phyloP scores from a whole-genome alignment of 2,888 invertebrate genomes.

The Noctua pronuba region DNA sequence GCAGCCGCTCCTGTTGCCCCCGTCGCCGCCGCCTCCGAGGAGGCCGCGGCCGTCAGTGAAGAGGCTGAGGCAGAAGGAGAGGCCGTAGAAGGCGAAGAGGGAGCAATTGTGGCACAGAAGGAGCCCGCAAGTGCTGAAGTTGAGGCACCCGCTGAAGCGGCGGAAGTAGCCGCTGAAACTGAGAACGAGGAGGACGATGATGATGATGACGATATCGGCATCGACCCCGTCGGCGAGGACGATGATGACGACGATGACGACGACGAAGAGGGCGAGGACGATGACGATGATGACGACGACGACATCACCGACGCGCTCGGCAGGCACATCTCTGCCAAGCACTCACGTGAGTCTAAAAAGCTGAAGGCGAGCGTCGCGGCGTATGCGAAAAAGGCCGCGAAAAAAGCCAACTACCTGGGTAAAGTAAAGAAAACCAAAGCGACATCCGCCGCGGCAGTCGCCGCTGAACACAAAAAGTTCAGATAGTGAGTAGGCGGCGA shows the following conservation, averaged over 20 bases:
- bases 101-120: conserved; percentile 81
- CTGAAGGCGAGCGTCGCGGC: conserved; percentile 85
- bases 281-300: conserved; percentile 91
- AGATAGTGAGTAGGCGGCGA: conserved; percentile 87
- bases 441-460: conserved; percentile 85
- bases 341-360: conserved; percentile 97
- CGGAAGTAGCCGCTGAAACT: conserved; percentile 76
- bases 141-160: conserved; percentile 77
- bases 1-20: conserved; percentile 80
- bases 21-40: conserved; percentile 71
- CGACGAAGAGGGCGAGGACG: conserved; percentile 92
- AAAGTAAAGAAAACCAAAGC: conserved; percentile 90
- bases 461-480: conserved; percentile 89
- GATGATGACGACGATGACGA: conserved; percentile 93
- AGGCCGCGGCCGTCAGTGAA: conserved; percentile 68
- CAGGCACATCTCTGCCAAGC: conserved; percentile 84
- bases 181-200: conserved; percentile 87
- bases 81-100: conserved; percentile 84
- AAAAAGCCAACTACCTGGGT: conserved; percentile 87
- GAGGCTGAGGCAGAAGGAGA: conserved; percentile 79
- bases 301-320: conserved; percentile 92
- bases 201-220: conserved; percentile 91
- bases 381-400: conserved; percentile 87
- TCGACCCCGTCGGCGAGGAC: conserved; percentile 88
- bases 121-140: conserved; percentile 84